phyloP scores from a whole-genome alignment of 2,797 vertebrate species.

The Scyliorhinus canicula region DNA sequence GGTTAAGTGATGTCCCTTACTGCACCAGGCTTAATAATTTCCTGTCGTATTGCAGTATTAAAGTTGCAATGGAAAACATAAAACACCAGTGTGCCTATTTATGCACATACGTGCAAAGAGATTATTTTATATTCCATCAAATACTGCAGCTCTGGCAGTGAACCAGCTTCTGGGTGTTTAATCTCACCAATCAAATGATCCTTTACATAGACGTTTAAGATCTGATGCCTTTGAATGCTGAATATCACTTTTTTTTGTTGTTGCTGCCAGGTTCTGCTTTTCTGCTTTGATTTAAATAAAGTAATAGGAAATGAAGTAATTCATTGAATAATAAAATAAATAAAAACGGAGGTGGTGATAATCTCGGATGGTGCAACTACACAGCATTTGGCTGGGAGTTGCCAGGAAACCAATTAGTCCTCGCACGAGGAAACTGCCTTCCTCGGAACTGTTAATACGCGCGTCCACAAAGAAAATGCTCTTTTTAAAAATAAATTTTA shows the following conservation, averaged over 20 bases:
- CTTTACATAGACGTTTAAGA: neutral
- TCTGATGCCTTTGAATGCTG: neutral
- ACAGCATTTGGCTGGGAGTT: neutral
- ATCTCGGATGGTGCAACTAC: neutral
- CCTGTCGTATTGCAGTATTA: neutral
- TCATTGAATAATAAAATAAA: neutral
- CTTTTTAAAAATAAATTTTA: too few relatives aligned
- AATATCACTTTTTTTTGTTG: neutral
- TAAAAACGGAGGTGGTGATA: neutral
- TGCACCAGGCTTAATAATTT: neutral
- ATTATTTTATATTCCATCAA: slow-evolving; percentile 30
- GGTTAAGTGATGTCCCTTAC: neutral
- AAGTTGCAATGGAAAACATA: neutral
- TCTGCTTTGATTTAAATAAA: slow-evolving; percentile 10
- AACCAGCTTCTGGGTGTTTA: neutral
- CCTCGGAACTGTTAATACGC: neutral
- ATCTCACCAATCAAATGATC: neutral
- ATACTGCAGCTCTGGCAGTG: neutral
- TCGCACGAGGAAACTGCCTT: neutral
- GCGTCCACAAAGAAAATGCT: neutral
- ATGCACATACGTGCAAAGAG: neutral
- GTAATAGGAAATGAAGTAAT: neutral
- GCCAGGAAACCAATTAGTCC: neutral
- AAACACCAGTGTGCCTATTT: too few relatives aligned
- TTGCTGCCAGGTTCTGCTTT: neutral